A percentile compares a stretch with the other conserved stretches of the same genome.
phyloP scores from a whole-genome alignment of 2,888 invertebrate species.

The Limnephilus lunatus region DNA sequence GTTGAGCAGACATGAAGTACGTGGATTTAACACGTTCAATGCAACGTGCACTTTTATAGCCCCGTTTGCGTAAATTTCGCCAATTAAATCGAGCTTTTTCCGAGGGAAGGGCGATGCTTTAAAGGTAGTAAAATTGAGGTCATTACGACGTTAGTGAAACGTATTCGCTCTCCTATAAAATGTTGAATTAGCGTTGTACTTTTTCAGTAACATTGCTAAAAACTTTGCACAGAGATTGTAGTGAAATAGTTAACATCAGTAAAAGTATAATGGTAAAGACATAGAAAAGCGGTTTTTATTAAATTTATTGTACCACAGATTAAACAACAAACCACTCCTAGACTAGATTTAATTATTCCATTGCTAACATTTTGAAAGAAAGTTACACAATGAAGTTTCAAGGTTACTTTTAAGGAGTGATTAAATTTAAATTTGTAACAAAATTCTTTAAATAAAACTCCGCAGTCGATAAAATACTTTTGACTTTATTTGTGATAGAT shows the following conservation, averaged over 20 bases:
- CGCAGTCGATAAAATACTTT: too few species aligned
- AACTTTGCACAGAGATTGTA: not conserved
- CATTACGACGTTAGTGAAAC: not conserved
- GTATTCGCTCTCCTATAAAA: not conserved
- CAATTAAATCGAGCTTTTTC: not conserved
- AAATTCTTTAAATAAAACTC: too few species aligned
- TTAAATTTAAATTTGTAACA: too few species aligned
- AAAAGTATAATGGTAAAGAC: too few species aligned
- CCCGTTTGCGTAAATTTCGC: not conserved
- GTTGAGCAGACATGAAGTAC: constrained; percentile 26
- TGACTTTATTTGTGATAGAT: too few species aligned
- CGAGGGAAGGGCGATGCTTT: not conserved
- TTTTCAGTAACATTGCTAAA: not conserved
- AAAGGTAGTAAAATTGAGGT: not conserved
- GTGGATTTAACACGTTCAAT: constrained; percentile 28
- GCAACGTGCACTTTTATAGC: not conserved
- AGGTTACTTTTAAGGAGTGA: too few species aligned
- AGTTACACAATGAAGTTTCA: too few species aligned
- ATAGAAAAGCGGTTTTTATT: too few species aligned
- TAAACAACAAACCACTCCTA: too few species aligned
- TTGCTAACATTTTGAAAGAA: too few species aligned
- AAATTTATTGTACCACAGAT: too few species aligned
- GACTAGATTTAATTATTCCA: too few species aligned
- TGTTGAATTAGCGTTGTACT: not conserved
- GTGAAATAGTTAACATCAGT: not conserved